Percentiles rank a stretch among this genome's conserved stretches.
phyloP scores from a whole-genome alignment of 2,797 vertebrate species.

The Pterois miles region DNA sequence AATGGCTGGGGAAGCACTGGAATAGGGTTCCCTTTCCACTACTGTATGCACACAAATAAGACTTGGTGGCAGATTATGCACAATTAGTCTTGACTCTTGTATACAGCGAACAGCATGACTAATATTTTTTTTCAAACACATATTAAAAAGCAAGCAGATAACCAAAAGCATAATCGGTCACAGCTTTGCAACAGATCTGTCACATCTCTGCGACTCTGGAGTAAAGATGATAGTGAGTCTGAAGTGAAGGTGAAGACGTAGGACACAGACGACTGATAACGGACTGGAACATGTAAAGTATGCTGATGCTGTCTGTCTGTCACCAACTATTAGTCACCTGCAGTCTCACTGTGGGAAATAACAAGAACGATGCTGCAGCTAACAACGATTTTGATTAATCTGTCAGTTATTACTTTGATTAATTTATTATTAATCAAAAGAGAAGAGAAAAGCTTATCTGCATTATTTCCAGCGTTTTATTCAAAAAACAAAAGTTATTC shows the following conservation, averaged over 20 bases:
- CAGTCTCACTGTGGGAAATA: background rate
- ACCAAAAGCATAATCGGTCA: background rate
- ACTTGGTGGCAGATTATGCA: background rate
- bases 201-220: background rate
- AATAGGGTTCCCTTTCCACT: background rate
- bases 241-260: background rate
- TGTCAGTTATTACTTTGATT: background rate
- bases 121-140: background rate
- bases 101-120: background rate
- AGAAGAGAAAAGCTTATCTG: background rate
- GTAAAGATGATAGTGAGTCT: background rate
- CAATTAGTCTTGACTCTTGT: background rate
- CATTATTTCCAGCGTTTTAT: too few relatives aligned
- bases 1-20: background rate
- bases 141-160: conserved; percentile 5
- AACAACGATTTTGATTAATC: background rate
- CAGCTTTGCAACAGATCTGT: background rate
- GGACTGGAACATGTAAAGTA: background rate
- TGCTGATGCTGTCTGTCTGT: background rate
- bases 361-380: background rate
- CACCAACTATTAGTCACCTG: background rate
- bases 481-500: too few relatives aligned
- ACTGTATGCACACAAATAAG: background rate
- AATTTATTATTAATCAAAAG: background rate
- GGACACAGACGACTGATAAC: background rate